These are phyloP conservation scores for Anser brachyrhynchus DNA, from an alignment of 2,113 vertebrate species.

Conservation along the genomic window DNA sequence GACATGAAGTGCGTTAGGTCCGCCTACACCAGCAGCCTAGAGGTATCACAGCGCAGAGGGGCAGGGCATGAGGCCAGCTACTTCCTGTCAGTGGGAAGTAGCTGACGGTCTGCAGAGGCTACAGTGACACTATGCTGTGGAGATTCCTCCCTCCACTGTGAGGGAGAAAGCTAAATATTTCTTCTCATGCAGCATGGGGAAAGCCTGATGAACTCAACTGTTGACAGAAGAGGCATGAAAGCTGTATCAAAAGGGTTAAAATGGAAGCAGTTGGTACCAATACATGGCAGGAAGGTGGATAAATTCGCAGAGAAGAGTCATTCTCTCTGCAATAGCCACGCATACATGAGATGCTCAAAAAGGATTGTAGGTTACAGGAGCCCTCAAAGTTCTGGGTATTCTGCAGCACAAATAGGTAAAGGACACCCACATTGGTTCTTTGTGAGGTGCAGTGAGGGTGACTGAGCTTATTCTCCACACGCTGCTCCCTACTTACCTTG, in stretches of 20 bases:
- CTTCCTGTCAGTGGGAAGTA: neutral
- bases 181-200: neutral
- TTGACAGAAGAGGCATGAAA: neutral
- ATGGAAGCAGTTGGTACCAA: neutral
- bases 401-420: neutral
- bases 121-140: fast-evolving
- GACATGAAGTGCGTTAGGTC: neutral
- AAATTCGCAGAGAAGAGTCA: neutral
- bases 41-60: neutral
- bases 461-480: neutral
- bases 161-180: neutral
- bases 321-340: fast-evolving
- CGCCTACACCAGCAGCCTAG: neutral
- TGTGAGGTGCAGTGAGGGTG: neutral
- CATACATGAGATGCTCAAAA: neutral
- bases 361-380: neutral
- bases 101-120: neutral
- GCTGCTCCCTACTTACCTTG: neutral
- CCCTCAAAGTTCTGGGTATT: neutral
- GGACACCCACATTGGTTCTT: neutral
- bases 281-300: fast-evolving
- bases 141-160: neutral
- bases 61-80: neutral
- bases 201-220: neutral
- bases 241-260: neutral